Conservation (phyloP, 2,797 vertebrate genomes). For the Delichon dasypus region DNA sequence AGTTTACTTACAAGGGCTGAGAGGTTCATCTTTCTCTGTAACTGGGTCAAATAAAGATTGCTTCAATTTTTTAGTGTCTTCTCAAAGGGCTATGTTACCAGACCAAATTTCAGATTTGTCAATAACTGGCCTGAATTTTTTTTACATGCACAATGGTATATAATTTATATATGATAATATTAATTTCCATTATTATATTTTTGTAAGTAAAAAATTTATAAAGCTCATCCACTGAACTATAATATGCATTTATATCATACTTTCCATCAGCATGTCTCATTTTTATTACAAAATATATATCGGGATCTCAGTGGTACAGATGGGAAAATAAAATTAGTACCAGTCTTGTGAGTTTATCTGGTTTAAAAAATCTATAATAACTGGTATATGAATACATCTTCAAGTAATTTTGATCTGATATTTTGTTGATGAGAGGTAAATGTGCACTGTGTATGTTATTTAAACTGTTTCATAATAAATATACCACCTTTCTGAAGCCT, state of each 20-base stretch:
- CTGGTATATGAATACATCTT: neutral
- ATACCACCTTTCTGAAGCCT: neutral
- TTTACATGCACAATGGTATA: neutral
- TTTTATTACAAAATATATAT: neutral
- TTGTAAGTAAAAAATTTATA: neutral
- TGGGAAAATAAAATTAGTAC: neutral
- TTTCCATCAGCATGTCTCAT: neutral
- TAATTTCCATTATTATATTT: neutral
- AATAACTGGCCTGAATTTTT: neutral
- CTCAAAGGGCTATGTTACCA: neutral
- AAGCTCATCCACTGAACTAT: neutral
- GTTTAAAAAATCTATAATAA: neutral
- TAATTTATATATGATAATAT: neutral
- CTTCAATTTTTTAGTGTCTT: neutral
- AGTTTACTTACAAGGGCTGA: neutral
- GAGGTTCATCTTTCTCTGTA: neutral
- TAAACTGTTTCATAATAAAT: neutral
- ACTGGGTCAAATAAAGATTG: neutral
- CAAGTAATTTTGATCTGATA: neutral
- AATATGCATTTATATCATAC: neutral
- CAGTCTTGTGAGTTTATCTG: neutral
- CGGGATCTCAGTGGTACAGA: neutral
- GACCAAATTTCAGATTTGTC: neutral
- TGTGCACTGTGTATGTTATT: neutral
- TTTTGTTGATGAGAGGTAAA: neutral